Percentiles rank a stretch among this genome's conserved stretches.
Evolutionary conservation across 2,888 invertebrate genomes (phyloP).

Genomic region (Trachelus stipa): DNA sequence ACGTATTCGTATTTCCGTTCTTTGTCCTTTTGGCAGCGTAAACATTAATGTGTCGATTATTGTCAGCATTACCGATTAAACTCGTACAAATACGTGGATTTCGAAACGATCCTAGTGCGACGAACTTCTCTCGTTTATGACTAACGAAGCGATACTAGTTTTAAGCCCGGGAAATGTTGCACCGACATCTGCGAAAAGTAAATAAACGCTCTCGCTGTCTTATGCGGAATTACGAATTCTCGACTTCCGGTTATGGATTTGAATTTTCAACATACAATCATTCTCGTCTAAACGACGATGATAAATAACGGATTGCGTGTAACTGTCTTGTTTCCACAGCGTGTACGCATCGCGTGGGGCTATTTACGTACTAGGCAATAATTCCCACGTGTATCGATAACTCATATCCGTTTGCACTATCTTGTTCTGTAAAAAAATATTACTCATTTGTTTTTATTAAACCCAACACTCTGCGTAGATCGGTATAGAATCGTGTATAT

Average conservation of each 20-base stretch:
- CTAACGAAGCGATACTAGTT: not conserved
- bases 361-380: not conserved
- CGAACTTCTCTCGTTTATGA: slow-evolving; percentile 9
- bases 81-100: slow-evolving; percentile 8
- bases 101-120: slow-evolving; percentile 13
- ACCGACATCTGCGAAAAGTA: not conserved
- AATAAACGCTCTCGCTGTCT: not conserved
- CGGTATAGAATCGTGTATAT: not conserved
- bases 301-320: not conserved
- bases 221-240: not conserved
- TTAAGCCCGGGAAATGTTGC: not conserved
- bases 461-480: not conserved
- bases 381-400: not conserved
- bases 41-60: not conserved
- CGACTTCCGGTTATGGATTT: not conserved
- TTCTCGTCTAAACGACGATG: not conserved
- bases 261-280: not conserved
- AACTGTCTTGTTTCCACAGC: not conserved
- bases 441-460: not conserved
- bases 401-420: not conserved
- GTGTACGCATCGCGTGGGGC: not conserved
- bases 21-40: not conserved
- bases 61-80: not conserved
- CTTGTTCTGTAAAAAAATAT: not conserved
- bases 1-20: not conserved